Base-by-base conservation (phyloP, 2,888 invertebrate species). In the Mesorhabditis spiculigera region DNA sequence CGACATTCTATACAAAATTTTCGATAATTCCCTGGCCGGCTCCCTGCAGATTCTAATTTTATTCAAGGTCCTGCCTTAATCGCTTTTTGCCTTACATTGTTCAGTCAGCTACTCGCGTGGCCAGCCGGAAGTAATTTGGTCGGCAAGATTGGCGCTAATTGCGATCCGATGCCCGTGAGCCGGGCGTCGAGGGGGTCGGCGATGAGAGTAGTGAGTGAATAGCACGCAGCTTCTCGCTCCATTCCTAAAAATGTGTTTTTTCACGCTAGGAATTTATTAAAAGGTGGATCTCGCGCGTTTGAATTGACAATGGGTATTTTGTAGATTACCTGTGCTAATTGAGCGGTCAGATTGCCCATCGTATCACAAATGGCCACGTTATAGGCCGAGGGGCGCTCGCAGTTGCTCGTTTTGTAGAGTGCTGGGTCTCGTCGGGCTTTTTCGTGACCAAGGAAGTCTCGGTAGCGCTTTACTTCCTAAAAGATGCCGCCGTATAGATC, bases 401-500 rank as follows among this genome's bases (percentile, higher is more conserved):
- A 63, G 68, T 73, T 80, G 63, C 65, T 74, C 45, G 80, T 80
- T 65, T 80, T 80, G 73, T 80, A 80, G 16, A 78, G 64, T 5
- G 80, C 75, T 6, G 80, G 80, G 43, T 81, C 80, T 0, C 80
- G 72, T 44, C 77, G 68, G 10, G 79, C 69, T 73, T 80, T 80
- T 62, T 80, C 80, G 63, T 81, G 78, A 10, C 77, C 80, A 5
- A 80, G 71, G 65, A 76, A 80, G 66, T 80, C 80, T 16, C 80
- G 73, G 62, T 80, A 80, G 28, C 80, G 70, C 66, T 75, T 78
- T 44, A 78, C 78, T 66, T 78, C 78, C 78, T 78, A 68, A 65
- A 77, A 67, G 43, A 28, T 28, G 28, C 28, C 43, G 28, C 28
- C 28, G 28, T 28, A 8, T 66, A 10, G 16, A 44, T 66, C 28